Evolutionary conservation across 2,888 invertebrate genomes (phyloP), one percentile per base, ranked within the genome.

Genomic region (Tachina fera): DNA sequence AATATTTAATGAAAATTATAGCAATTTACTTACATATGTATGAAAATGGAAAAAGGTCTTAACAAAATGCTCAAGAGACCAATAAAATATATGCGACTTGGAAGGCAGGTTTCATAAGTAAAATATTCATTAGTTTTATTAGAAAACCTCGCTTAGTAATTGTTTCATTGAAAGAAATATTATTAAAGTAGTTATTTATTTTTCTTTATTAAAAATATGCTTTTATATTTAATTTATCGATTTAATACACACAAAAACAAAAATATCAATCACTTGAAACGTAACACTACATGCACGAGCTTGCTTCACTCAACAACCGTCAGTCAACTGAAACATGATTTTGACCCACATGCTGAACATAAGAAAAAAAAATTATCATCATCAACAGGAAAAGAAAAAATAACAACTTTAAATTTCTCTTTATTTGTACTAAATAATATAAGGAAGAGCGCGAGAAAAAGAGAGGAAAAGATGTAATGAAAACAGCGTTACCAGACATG

Each of bases 301-400:
- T 19, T 67, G 67, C 67, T 77, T n/a, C 43, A 19, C 19, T 60
- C 65, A 60, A 77, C 83, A 71, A 60, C 71, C 77, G 72, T 78
- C 67, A 67, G 53, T 31, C 60, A 74, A 83, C 83, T 83, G n/a
- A 39, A 49, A 82, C 13, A 61, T 45, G 10, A 45, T 67, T 75
- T 65, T 83, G 83, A 83, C 83, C 83, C 83, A 83, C 51, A 83
- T 83, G 67, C 67, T 67, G 58, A 51, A 45, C 16, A 68, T 6
- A 77, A n/a, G 49, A 68, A 56, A 22, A n/a, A 16, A 1, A 19
- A 74, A 4, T 31, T 31, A 31, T 31, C 9, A 61, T 19, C 3
- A 49, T 47, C 9, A 53, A 41, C 41, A 22, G 31, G 5, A 1
- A 49, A 14, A 11, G 10, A 22, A 43, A 51, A 9, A 11, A 8